Percentiles rank a stretch among this genome's conserved stretches.
Conservation (phyloP, 2,113 vertebrate genomes). For the Prunella fulvescens region DNA sequence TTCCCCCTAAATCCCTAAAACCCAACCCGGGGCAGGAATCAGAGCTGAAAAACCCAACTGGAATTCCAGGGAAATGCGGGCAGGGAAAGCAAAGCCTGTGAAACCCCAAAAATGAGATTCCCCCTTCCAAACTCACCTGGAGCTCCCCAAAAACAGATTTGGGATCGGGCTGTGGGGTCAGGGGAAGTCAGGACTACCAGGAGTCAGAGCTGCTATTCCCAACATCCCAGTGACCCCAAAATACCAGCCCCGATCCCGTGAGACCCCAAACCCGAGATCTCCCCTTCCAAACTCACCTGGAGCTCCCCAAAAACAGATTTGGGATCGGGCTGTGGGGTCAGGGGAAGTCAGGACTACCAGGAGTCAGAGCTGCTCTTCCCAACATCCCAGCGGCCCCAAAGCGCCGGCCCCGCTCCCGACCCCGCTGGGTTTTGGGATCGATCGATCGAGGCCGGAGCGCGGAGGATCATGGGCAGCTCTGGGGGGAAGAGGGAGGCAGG, state of each 20-base stretch:
- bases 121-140: background rate
- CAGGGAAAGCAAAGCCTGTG: background rate
- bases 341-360: no score
- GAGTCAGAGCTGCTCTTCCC: background rate
- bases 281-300: no score
- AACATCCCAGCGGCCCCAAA: background rate
- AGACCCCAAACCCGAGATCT: no score
- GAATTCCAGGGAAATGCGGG: rapidly evolving
- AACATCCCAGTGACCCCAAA: background rate
- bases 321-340: no score
- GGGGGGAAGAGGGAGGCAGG: no score
- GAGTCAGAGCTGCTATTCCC: background rate
- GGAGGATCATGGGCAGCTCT: background rate
- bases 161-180: background rate
- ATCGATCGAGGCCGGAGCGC: background rate
- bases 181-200: rapidly evolving
- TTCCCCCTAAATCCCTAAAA: rapidly evolving
- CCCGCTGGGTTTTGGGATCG: no score
- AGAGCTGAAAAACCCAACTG: rapidly evolving
- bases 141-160: background rate
- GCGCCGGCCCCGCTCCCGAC: no score
- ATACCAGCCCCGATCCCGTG: background rate
- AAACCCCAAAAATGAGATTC: background rate
- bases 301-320: no score
- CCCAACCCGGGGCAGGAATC: background rate